phyloP scores from a whole-genome alignment of 2,888 invertebrate species.

The Coleophora deauratella region DNA sequence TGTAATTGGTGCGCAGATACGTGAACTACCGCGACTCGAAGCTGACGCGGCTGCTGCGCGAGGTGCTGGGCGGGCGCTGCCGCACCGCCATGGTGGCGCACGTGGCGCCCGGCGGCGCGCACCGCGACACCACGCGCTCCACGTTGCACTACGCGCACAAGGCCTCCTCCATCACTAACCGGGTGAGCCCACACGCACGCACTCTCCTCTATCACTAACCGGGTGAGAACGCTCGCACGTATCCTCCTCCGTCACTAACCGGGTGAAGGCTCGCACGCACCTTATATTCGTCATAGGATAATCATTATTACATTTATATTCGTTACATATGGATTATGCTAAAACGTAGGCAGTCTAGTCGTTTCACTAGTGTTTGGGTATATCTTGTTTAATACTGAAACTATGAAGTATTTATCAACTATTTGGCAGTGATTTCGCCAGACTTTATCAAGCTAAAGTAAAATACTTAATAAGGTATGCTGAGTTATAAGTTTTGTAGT shows the following conservation, averaged over 20 bases:
- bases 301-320: too few relatives aligned
- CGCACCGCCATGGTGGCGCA: conserved; percentile 98
- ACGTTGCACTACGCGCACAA: conserved; percentile 95
- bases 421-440: too few relatives aligned
- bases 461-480: too few relatives aligned
- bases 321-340: too few relatives aligned
- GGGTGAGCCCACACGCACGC: conserved; percentile 90
- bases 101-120: conserved; percentile 86
- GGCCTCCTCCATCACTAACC: conserved; percentile 94
- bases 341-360: too few relatives aligned
- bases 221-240: conserved; percentile 82
- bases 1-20: conserved; percentile 70
- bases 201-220: conserved; percentile 94
- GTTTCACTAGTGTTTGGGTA: too few relatives aligned
- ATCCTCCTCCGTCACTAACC: conserved; percentile 94
- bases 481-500: too few relatives aligned
- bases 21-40: conserved; percentile 98
- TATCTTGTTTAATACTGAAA: too few relatives aligned
- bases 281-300: conserved; percentile 96
- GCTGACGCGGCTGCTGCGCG: conserved; percentile 90
- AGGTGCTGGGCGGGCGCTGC: conserved; percentile 92
- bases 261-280: conserved; percentile 87
- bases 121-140: conserved; percentile 94
- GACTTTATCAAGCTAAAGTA: too few relatives aligned
- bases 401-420: too few relatives aligned